Evolutionary conservation across 92 coral and sea anemone genomes (phyloP), one percentile per base, ranked within the genome.

Genomic region (Zoanthus solanderi): DNA sequence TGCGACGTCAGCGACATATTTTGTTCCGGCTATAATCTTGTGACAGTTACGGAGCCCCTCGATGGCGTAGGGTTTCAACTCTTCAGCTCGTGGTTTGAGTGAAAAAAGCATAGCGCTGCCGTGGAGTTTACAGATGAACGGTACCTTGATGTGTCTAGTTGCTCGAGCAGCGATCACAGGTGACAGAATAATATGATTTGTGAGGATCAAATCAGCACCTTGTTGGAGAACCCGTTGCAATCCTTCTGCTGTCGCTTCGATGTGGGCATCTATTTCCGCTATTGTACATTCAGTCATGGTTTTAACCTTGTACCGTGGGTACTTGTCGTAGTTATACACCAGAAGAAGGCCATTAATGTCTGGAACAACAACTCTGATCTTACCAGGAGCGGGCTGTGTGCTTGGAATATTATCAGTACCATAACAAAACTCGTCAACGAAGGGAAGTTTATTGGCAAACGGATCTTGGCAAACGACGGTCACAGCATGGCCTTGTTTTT

Each of bases 401-500:
- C 90, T 52, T n/a, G 98, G 98, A 66, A 95, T 90, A 30, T 83
- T 79, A 13, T 88, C 91, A 3, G 95, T 95, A 0, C 96, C 96
- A 54, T n/a, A 67, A 15, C 84, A 87, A 31, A 92, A 92, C 63
- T 95, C 98, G 73, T 95, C 98, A 28, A 95, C 96, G 85, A 91
- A 95, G 78, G 89, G 92, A 6, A 92, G 90, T 54, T 93, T 94
- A 52, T 89, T 89, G 1, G 98, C 98, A 54, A 54, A 77, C 10
- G 95, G 98, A 76, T 95, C 98, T 88, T 95, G 98, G 69, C 98
- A 95, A 87, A 95, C 85, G 37, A 95, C 68, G 0, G 96, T 95
- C 46, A 95, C 98, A 28, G 96, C 93, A 75, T 95, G 96, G 5
- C 98, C 98, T 52, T 94, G 94, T 2, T 71, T 91, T 66, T 92